Percentiles rank a stretch among this genome's conserved stretches.
Conservation (phyloP, 1,140 invertebrate genomes). For the Megalonaias nervosa region DNA sequence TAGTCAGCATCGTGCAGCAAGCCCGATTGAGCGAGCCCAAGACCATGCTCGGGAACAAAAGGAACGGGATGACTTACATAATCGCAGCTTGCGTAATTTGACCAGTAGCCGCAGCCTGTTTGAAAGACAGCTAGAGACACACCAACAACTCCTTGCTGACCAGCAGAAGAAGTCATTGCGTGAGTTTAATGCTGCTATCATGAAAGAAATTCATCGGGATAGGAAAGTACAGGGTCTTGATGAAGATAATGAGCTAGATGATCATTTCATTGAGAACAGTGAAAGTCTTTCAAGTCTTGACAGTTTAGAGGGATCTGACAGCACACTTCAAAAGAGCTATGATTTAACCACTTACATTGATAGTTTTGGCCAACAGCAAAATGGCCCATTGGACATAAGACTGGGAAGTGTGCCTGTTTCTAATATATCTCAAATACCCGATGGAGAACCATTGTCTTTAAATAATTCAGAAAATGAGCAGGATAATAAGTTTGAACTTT, state of each 20-base stretch:
- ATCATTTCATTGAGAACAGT: slow-evolving; percentile 13
- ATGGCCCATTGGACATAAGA: too few relatives aligned
- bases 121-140: slow-evolving; percentile 60
- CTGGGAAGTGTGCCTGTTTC: too few relatives aligned
- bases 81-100: slow-evolving; percentile 54
- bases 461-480: too few relatives aligned
- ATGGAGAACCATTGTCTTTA: too few relatives aligned
- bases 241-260: slow-evolving; percentile 14
- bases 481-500: too few relatives aligned
- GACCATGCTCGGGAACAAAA: slow-evolving; percentile 12
- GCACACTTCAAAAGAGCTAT: slow-evolving; percentile 32
- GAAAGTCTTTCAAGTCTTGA: slow-evolving; percentile 59
- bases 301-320: slow-evolving; percentile 47
- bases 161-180: slow-evolving; percentile 57
- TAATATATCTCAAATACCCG: too few relatives aligned
- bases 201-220: slow-evolving; percentile 52
- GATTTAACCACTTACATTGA: slow-evolving; percentile 24
- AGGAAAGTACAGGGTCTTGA: slow-evolving; percentile 18
- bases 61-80: slow-evolving; percentile 45
- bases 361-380: too few relatives aligned
- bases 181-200: slow-evolving; percentile 56
- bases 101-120: slow-evolving; percentile 58
- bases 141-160: slow-evolving; percentile 51
- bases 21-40: neutral
- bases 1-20: neutral